Evolutionary conservation across 1,140 invertebrate genomes (phyloP).

Genomic region (Drosophila pallidifrons): DNA sequence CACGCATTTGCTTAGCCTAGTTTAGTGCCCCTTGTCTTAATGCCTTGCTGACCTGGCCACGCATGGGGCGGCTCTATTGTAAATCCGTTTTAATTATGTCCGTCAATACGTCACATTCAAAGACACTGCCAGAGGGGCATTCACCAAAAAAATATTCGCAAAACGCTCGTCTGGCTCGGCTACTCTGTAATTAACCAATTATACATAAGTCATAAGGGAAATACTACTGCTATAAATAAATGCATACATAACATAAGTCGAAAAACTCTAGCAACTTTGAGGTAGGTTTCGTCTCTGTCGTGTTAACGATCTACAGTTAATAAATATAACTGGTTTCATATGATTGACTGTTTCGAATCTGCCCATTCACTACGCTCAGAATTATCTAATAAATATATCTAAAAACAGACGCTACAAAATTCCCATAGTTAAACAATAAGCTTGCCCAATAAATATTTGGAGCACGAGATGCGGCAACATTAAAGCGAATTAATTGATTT

Average conservation of each 20-base stretch:
- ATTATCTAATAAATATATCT: constrained; percentile 39
- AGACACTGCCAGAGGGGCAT: constrained; percentile 4
- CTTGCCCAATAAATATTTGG: constrained; percentile 28
- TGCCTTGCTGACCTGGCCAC: constrained; percentile 36
- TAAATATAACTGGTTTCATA: constrained; percentile 27
- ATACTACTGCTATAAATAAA: constrained; percentile 3
- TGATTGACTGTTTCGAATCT: not conserved
- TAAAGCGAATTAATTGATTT: constrained; percentile 40
- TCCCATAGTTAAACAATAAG: not conserved
- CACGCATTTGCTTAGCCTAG: constrained; percentile 73
- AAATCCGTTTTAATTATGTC: constrained; percentile 59
- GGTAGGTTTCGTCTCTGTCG: constrained; percentile 10
- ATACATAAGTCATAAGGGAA: constrained; percentile 25
- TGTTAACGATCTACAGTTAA: constrained; percentile 9
- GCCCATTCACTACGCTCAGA: constrained; percentile 28
- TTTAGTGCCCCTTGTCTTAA: constrained; percentile 36
- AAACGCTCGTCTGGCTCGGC: constrained; percentile 33
- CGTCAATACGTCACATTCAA: constrained; percentile 36
- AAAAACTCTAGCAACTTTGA: constrained; percentile 19
- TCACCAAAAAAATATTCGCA: constrained; percentile 30
- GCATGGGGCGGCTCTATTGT: constrained; percentile 31
- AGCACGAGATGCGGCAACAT: constrained; percentile 31
- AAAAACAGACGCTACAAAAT: not conserved
- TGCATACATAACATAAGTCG: constrained; percentile 19
- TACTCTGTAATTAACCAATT: constrained; percentile 71